These are phyloP conservation scores for Phaonia tiefii DNA, from an alignment of 2,888 invertebrate species.

Conservation along the genomic window DNA sequence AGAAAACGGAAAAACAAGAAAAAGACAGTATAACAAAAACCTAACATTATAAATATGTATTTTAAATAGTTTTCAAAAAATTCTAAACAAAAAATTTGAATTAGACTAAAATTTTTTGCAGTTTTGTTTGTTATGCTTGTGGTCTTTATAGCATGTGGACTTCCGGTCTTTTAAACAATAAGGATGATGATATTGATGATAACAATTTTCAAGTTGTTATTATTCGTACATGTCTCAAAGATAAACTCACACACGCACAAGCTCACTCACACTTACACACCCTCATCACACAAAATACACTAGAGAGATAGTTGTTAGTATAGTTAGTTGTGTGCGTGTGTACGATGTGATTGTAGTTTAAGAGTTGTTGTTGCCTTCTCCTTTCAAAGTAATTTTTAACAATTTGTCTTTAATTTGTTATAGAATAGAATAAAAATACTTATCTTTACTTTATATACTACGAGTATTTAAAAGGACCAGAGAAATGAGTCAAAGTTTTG, in stretches of 20 bases:
- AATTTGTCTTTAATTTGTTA: conserved; percentile 57
- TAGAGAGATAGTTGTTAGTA: background rate
- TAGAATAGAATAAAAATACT: background rate
- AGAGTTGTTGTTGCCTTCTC: background rate
- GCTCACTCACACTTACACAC: background rate
- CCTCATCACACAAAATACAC: background rate
- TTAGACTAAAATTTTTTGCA: no score
- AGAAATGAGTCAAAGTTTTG: no score
- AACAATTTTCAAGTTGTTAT: conserved; percentile 45
- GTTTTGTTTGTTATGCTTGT: background rate
- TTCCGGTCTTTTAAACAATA: conserved; percentile 50
- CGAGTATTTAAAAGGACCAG: no score
- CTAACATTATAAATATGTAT: no score
- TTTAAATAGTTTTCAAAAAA: conserved; percentile 13
- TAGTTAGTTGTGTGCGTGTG: background rate
- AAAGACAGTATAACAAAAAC: conserved; percentile 30
- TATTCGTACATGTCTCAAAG: conserved; percentile 14
- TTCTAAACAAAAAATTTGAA: no score
- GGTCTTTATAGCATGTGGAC: conserved; percentile 11
- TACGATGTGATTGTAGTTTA: background rate
- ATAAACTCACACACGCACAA: conserved; percentile 2
- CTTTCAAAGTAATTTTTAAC: conserved; percentile 23
- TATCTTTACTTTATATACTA: no score
- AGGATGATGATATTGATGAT: conserved; percentile 35
- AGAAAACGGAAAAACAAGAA: conserved; percentile 23